Conservation (phyloP, 2,113 vertebrate species). For the Ictidomys tridecemlineatus region DNA sequence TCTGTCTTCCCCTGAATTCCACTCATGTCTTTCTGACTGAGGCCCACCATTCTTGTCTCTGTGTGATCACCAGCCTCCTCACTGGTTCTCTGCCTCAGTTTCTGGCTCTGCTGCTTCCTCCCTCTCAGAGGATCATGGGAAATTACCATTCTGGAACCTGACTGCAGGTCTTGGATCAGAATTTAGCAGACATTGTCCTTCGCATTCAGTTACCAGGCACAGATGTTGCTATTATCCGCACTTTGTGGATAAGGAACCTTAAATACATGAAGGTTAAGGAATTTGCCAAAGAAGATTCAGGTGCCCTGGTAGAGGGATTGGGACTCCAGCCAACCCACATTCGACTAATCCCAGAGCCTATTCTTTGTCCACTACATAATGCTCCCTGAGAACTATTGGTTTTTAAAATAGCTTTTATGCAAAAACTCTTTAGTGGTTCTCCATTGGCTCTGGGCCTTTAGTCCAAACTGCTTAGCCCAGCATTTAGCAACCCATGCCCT, state of each 20-base stretch:
- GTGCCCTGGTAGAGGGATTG: neutral
- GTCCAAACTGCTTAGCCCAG: neutral
- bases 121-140: neutral
- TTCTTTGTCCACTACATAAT: neutral
- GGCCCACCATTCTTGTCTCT: neutral
- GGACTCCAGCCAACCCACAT: neutral
- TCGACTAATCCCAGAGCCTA: neutral
- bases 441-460: neutral
- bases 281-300: neutral
- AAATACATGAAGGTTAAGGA: neutral
- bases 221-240: neutral
- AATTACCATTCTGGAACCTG: neutral
- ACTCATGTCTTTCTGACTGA: neutral
- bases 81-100: fast-evolving
- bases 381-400: neutral
- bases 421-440: neutral
- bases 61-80: neutral
- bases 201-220: neutral
- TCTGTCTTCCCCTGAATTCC: neutral
- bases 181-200: neutral
- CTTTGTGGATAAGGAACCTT: neutral
- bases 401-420: constrained; percentile 44
- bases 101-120: neutral
- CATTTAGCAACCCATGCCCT: neutral
- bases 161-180: neutral